Evolutionary conservation across 2,888 invertebrate genomes (phyloP).

Genomic region (Aspidiotus destructor): DNA sequence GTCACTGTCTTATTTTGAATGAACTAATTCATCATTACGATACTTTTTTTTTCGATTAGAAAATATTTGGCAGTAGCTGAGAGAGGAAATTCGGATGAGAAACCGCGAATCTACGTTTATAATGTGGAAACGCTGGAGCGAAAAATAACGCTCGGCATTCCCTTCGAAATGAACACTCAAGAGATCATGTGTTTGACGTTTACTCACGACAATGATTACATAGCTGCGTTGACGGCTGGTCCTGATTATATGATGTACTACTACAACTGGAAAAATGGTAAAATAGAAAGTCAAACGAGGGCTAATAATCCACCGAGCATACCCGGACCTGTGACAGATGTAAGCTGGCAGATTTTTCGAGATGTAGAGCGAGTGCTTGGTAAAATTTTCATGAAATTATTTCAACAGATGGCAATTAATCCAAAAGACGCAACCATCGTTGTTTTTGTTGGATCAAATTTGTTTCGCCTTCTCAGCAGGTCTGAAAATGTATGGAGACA

Average conservation of each 20-base stretch:
- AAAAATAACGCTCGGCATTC: conserved; percentile 56
- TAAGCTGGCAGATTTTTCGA: conserved; percentile 37
- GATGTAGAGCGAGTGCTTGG: neutral
- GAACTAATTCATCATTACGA: too few species aligned
- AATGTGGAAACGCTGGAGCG: conserved; percentile 60
- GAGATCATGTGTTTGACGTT: conserved; percentile 66
- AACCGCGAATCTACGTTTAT: conserved; percentile 60
- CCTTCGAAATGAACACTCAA: conserved; percentile 49
- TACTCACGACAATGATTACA: conserved; percentile 68
- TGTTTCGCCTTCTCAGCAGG: conserved; percentile 65
- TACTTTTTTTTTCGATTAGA: conserved; percentile 42
- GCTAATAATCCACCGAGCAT: conserved; percentile 58
- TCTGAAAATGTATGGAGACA: conserved; percentile 70
- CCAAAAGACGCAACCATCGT: conserved; percentile 65
- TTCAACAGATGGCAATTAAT: conserved; percentile 59
- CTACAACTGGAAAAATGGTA: conserved; percentile 73
- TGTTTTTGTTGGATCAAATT: conserved; percentile 54
- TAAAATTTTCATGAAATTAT: neutral
- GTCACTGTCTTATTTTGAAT: too few species aligned
- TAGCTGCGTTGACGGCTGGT: conserved; percentile 68
- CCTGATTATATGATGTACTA: conserved; percentile 74
- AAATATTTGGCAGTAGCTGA: conserved; percentile 51
- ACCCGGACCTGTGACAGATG: conserved; percentile 55
- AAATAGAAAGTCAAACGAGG: conserved; percentile 63
- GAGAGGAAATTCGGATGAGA: conserved; percentile 45